Evolutionary conservation across 2,888 invertebrate genomes (phyloP).

Genomic region (Himalopsyche kuldschensis): DNA sequence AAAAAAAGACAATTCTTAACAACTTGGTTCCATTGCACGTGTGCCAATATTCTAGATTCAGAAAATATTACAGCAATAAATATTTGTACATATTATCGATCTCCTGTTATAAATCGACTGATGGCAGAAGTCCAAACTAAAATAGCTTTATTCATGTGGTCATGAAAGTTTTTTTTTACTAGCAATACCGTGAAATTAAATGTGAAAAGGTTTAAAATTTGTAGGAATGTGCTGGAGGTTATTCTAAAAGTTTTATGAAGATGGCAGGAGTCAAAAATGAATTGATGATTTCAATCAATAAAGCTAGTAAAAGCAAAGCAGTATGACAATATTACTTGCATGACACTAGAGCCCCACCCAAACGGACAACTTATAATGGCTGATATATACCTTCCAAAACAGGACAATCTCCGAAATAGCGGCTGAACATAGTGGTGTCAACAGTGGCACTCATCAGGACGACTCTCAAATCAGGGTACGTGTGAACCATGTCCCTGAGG

Average conservation of each 20-base stretch:
- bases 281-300: background rate
- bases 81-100: too few relatives aligned
- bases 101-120: too few relatives aligned
- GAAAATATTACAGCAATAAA: too few relatives aligned
- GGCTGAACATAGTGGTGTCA: slow-evolving; percentile 87
- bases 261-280: background rate
- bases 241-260: background rate
- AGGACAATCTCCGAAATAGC: slow-evolving; percentile 89
- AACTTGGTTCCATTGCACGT: too few relatives aligned
- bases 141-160: too few relatives aligned
- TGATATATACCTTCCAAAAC: slow-evolving; percentile 72
- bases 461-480: slow-evolving; percentile 87
- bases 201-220: too few relatives aligned
- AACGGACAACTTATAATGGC: background rate
- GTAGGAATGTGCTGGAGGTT: background rate
- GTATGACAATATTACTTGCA: background rate
- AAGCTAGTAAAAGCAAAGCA: background rate
- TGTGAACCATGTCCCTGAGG: slow-evolving; percentile 90
- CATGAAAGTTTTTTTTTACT: too few relatives aligned
- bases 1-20: too few relatives aligned
- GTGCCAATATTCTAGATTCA: too few relatives aligned
- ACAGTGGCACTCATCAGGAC: slow-evolving; percentile 99
- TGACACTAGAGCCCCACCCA: too few relatives aligned
- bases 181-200: too few relatives aligned
- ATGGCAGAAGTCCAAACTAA: background rate